A percentile compares a stretch with the other conserved stretches of the same genome.
Evolutionary conservation across 2,113 vertebrate species (phyloP).

Genomic region (Catharus fuscescens): DNA sequence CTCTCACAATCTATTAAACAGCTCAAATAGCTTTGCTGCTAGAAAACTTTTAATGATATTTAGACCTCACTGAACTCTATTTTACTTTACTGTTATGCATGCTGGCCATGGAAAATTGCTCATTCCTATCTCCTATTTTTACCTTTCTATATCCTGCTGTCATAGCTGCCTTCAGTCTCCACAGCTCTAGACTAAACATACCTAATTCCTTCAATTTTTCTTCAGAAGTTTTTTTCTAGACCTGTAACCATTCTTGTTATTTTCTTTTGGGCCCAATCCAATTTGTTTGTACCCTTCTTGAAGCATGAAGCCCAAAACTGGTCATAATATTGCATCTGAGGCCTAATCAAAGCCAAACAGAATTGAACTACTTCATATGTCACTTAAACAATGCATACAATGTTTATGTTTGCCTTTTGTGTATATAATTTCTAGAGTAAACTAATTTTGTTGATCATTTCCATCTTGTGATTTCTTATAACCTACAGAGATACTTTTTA

Average conservation of each 20-base stretch:
- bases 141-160: not conserved
- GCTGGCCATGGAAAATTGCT: not conserved
- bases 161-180: not conserved
- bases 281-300: not conserved
- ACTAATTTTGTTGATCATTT: not conserved
- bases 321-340: not conserved
- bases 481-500: not conserved
- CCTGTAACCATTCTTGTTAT: not conserved
- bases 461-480: not conserved
- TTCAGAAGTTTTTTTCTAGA: slow-evolving; percentile 14
- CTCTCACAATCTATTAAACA: not conserved
- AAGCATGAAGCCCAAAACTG: not conserved
- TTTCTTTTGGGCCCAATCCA: not conserved
- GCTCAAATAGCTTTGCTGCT: not conserved
- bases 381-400: not conserved
- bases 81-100: not conserved
- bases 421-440: not conserved
- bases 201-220: slow-evolving; percentile 16
- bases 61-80: not conserved
- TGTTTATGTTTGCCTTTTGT: not conserved
- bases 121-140: not conserved
- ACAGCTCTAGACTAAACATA: slow-evolving; percentile 46
- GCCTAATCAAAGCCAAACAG: not conserved
- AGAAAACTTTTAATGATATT: not conserved
- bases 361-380: not conserved